phyloP scores from a whole-genome alignment of 2,888 invertebrate species.

The Invenusta paracnida region DNA sequence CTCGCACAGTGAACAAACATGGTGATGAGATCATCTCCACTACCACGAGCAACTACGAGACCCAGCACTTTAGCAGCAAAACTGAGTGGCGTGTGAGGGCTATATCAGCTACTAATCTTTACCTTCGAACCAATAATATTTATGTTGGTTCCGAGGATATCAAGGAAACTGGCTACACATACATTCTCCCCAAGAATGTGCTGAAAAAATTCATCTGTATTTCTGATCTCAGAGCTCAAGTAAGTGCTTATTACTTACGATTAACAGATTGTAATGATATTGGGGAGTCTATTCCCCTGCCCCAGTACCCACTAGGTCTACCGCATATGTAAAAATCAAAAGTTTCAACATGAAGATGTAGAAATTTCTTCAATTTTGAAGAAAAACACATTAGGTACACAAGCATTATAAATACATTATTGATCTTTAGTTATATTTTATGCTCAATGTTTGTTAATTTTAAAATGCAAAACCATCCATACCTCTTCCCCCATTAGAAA shows the following conservation, averaged over 20 bases:
- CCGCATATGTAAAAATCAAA: too few species aligned
- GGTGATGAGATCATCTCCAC: constrained; percentile 98
- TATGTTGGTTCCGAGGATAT: constrained; percentile 98
- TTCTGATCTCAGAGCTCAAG: constrained; percentile 90
- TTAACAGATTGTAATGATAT: too few species aligned
- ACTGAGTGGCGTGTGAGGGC: constrained; percentile 97
- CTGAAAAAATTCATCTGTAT: constrained; percentile 98
- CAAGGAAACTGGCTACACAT: constrained; percentile 95
- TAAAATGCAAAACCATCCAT: too few species aligned
- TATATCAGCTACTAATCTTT: constrained; percentile 92
- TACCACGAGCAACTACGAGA: constrained; percentile 95
- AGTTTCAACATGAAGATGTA: too few species aligned
- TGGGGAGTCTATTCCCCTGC: too few species aligned
- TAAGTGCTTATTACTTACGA: constrained; percentile 61
- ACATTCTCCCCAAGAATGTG: constrained; percentile 78
- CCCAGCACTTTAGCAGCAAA: constrained; percentile 93
- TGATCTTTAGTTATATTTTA: too few species aligned
- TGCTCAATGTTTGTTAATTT: too few species aligned
- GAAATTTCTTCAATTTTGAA: too few species aligned
- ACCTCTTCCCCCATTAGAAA: too few species aligned
- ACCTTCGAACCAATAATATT: constrained; percentile 94
- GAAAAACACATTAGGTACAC: too few species aligned
- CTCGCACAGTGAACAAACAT: constrained; percentile 95
- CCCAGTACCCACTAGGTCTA: too few species aligned
- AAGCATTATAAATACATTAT: too few species aligned